These are phyloP conservation scores for Tenualosa ilisha DNA, from an alignment of 2,797 vertebrate genomes.

Conservation along the genomic window DNA sequence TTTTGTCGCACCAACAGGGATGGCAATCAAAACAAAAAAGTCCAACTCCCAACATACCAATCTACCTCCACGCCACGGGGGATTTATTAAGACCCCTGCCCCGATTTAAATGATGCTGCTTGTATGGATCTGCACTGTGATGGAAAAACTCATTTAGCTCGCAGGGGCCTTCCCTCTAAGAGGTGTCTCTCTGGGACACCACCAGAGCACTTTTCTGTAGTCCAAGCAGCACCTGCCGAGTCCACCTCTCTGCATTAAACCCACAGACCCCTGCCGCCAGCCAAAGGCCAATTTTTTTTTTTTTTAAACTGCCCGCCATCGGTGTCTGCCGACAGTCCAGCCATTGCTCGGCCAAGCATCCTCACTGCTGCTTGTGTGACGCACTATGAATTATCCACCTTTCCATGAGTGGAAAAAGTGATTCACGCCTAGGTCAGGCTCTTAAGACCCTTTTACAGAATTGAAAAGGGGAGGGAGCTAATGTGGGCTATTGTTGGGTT, in stretches of 20 bases:
- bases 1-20: conserved; percentile 75
- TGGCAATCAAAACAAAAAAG: conserved; percentile 75
- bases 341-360: background rate
- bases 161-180: conserved; percentile 67
- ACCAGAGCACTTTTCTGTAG: conserved; percentile 47
- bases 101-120: conserved; percentile 75
- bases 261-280: background rate
- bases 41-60: conserved; percentile 66
- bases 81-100: conserved; percentile 76
- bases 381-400: background rate
- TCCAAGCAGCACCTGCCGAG: conserved; percentile 6
- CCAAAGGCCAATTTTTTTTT: background rate
- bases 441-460: background rate
- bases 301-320: background rate
- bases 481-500: background rate
- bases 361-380: background rate
- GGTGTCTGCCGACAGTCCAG: background rate
- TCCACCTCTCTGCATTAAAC: conserved; percentile 11
- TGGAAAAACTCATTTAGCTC: conserved; percentile 79
- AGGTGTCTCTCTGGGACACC: conserved; percentile 55
- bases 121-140: conserved; percentile 67
- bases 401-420: background rate
- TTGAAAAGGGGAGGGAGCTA: background rate
- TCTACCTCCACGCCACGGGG: conserved; percentile 72
- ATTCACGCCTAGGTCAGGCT: background rate